These are phyloP conservation scores for Stegodyphus dumicola DNA, from an alignment of 1,140 invertebrate genomes.

Conservation along the genomic window DNA sequence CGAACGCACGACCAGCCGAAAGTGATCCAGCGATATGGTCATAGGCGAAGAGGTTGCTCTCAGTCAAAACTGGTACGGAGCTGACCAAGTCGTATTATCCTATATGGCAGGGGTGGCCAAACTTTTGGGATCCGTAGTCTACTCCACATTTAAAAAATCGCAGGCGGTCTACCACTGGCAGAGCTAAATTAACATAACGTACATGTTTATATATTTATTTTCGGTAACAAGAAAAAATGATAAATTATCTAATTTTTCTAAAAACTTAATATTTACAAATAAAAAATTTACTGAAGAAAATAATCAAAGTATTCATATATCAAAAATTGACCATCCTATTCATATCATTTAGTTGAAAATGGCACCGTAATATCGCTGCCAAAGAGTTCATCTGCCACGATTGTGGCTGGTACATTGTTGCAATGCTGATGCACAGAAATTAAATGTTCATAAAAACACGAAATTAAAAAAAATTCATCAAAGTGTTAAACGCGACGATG, in stretches of 20 bases:
- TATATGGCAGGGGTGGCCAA: background rate
- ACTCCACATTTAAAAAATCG: background rate
- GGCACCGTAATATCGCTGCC: background rate
- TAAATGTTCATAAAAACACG: constrained; percentile 12
- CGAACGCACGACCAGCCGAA: no score
- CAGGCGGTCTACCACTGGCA: background rate
- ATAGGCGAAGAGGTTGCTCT: no score
- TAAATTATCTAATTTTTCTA: background rate
- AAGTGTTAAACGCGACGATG: constrained; percentile 9
- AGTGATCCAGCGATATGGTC: no score
- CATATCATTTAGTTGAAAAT: background rate
- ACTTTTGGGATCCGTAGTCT: background rate
- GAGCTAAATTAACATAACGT: background rate
- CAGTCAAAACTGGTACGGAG: no score
- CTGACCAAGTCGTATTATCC: no score
- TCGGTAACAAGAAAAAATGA: background rate
- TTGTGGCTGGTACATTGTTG: background rate
- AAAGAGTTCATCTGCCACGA: background rate
- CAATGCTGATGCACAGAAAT: background rate
- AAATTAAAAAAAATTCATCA: no score
- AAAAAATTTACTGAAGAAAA: background rate
- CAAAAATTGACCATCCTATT: no score
- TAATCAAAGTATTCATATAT: background rate
- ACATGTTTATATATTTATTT: background rate
- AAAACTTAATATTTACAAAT: no score